Evolutionary conservation across 2,888 invertebrate species (phyloP), one percentile per base, ranked within the genome.

Genomic region (Dusona sp.): DNA sequence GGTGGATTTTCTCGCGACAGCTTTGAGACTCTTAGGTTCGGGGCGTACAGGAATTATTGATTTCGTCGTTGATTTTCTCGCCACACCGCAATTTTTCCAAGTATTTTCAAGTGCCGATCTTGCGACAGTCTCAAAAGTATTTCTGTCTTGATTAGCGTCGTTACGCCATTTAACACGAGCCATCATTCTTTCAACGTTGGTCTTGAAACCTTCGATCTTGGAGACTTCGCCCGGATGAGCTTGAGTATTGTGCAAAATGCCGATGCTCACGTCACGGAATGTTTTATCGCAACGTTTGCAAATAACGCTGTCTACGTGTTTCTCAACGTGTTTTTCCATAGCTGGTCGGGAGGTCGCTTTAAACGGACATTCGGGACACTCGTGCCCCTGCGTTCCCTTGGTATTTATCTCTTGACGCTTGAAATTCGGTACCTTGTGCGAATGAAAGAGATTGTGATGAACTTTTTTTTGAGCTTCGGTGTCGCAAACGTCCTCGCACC

Each of bases 1-100:
- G 0, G 96, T 96, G 0, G 96, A 96, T 89, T 96, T 96, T 61
- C 94, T 90, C 3, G 94, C 94, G 0, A 94, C 94, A 3, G 93
- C 89, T 51, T 91, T 92, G 19, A 90, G 65, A 29, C 90, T 91
- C 9, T 68, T 86, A 0, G 91, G 88, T 0, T 70, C 51, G 0
- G 88, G 83, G 9, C 85, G 84, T 0, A 89, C 36, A 0, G 87
- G 79, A 1, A 90, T 13, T 13, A 85, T 68, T 0, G 91, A 87
- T 38, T 92, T 93, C 0, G 94, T 92, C 0, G 95, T 95, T 0
- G 95, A 95, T 88, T 95, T 95, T 51, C 91, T 93, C 1, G 95
- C 95, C 3, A 94, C 92, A 3, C 92, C 90, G n/a, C 85, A 77
- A 54, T 82, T 79, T 72, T 84, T 83, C 73, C 85, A 88, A 48